Conservation (phyloP, 2,797 vertebrate genomes). For the Meriones psammophilus region DNA sequence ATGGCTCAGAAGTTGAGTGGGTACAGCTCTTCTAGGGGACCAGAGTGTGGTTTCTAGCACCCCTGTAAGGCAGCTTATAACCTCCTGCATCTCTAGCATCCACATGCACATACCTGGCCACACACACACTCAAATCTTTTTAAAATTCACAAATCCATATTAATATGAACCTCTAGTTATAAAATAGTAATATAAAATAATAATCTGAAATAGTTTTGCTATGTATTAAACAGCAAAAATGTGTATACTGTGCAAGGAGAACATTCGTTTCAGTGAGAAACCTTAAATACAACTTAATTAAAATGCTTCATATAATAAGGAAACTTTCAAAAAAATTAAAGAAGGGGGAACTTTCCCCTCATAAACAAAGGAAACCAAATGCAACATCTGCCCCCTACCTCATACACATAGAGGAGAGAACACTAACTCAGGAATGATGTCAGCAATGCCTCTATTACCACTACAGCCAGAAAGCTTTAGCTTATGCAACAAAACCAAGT, state of each 20-base stretch:
- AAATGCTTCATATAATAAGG: background rate
- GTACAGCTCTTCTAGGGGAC: background rate
- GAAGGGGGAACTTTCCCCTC: background rate
- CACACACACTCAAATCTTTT: background rate
- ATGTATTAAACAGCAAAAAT: background rate
- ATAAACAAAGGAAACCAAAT: background rate
- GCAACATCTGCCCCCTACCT: background rate
- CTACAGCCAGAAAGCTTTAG: background rate
- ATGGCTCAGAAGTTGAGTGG: background rate
- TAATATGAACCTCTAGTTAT: background rate
- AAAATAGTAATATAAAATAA: conserved; percentile 1
- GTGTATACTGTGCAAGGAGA: background rate
- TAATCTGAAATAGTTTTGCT: background rate
- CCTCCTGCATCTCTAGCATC: background rate
- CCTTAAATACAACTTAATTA: background rate
- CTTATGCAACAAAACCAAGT: background rate
- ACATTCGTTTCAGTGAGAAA: conserved; percentile 32
- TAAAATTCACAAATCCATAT: background rate
- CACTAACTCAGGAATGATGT: background rate
- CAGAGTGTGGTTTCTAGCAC: background rate
- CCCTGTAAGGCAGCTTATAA: background rate
- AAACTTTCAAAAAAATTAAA: too few species aligned
- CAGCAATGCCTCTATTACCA: background rate
- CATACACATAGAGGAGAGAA: background rate
- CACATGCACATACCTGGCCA: background rate